Conservation (phyloP, 2,797 vertebrate species). For the Sebastes nivosus region DNA sequence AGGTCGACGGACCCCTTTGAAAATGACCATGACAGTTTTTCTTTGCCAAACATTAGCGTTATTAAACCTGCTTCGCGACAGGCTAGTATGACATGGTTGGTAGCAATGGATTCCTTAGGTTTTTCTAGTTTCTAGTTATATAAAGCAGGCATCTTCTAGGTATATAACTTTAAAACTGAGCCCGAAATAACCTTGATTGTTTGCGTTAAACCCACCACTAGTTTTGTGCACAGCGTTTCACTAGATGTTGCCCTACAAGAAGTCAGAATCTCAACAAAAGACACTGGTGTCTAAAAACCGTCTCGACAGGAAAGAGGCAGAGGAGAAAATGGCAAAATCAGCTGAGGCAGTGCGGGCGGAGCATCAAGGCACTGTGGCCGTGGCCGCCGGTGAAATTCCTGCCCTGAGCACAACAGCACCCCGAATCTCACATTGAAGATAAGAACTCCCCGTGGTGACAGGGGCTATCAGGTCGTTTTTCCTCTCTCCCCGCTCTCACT, state of each 20-base stretch:
- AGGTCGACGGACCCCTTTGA: fast-evolving
- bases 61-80: too few relatives aligned
- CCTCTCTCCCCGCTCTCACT: not conserved
- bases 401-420: not conserved
- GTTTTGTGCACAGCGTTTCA: too few relatives aligned
- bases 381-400: not conserved
- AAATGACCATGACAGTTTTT: too few relatives aligned
- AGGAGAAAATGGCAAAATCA: not conserved
- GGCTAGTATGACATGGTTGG: too few relatives aligned
- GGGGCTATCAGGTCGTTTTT: conserved; percentile 17
- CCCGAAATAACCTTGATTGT: too few relatives aligned
- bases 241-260: too few relatives aligned
- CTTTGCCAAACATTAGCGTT: too few relatives aligned
- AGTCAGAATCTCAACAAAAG: not conserved
- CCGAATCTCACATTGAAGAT: conserved; percentile 21
- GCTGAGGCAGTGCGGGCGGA: not conserved
- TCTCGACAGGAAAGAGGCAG: not conserved
- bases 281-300: not conserved
- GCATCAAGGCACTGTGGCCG: not conserved
- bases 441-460: conserved; percentile 24
- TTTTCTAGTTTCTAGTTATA: too few relatives aligned
- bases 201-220: too few relatives aligned
- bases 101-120: too few relatives aligned
- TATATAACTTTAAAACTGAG: too few relatives aligned
- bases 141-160: too few relatives aligned